A percentile compares a stretch with the other conserved stretches of the same genome.
Conservation (phyloP, 1,140 invertebrate genomes). For the Drusus annulatus region DNA sequence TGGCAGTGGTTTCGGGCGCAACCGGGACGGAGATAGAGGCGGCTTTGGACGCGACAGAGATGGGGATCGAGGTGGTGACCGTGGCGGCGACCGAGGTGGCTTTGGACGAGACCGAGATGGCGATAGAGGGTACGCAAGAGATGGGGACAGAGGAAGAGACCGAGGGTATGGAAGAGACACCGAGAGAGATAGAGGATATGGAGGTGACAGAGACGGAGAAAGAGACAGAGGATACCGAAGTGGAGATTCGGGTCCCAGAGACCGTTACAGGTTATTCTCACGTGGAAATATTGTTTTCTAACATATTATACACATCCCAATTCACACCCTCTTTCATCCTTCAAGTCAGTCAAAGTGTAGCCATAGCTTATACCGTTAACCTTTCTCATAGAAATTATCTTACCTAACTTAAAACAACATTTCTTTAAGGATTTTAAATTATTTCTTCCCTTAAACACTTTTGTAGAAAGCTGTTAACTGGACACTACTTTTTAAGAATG, state of each 20-base stretch:
- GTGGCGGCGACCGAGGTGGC: conserved; percentile 60
- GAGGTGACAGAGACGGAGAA: conserved; percentile 44
- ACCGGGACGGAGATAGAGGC: conserved; percentile 48
- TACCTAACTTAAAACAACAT: too few species aligned
- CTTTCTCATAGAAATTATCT: too few species aligned
- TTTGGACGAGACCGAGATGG: conserved; percentile 34
- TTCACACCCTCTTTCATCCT: too few species aligned
- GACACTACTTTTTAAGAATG: too few species aligned
- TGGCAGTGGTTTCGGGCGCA: conserved; percentile 54
- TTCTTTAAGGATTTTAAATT: too few species aligned
- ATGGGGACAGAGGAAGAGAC: conserved; percentile 53
- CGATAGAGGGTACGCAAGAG: conserved; percentile 54
- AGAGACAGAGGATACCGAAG: conserved; percentile 54
- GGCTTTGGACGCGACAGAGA: conserved; percentile 24
- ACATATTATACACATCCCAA: not conserved
- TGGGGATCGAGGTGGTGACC: conserved; percentile 53
- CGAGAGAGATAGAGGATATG: conserved; percentile 45
- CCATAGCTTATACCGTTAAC: too few species aligned
- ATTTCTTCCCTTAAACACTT: too few species aligned
- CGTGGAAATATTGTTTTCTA: conserved; percentile 36
- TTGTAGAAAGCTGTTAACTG: too few species aligned
- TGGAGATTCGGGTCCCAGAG: conserved; percentile 49
- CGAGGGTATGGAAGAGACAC: conserved; percentile 61
- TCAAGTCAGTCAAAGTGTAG: too few species aligned
- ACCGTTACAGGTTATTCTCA: conserved; percentile 46